Conservation (phyloP, 1,140 invertebrate species). For the Physella acuta region DNA sequence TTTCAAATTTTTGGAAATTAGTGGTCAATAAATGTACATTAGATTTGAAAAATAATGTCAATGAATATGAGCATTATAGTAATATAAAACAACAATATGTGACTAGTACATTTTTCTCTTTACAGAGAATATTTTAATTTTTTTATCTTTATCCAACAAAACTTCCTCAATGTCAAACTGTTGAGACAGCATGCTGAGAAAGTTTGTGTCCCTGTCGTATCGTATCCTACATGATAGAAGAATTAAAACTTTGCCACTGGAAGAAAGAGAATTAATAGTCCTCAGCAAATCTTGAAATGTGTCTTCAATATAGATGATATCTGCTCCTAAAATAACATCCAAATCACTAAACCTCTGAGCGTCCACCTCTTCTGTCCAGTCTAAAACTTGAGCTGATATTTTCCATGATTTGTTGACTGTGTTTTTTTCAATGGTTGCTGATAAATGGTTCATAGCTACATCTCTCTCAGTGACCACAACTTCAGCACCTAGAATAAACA, state of each 20-base stretch:
- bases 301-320: constrained; percentile 58
- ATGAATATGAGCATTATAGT: too few relatives aligned
- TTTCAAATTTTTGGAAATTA: too few relatives aligned
- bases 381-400: constrained; percentile 38
- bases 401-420: constrained; percentile 16
- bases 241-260: constrained; percentile 35
- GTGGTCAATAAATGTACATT: too few relatives aligned
- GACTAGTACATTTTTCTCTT: too few relatives aligned
- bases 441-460: constrained; percentile 40
- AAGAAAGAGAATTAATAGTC: constrained; percentile 45
- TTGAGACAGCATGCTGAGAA: constrained; percentile 44
- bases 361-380: constrained; percentile 47
- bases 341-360: constrained; percentile 31
- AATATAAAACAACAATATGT: too few relatives aligned
- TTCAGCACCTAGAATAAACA: constrained; percentile 37
- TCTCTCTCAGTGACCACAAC: constrained; percentile 52
- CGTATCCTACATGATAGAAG: constrained; percentile 53
- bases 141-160: too few relatives aligned
- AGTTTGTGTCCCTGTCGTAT: constrained; percentile 52
- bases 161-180: constrained; percentile 44
- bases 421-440: constrained; percentile 39
- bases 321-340: constrained; percentile 56
- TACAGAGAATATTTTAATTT: too few relatives aligned
- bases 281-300: constrained; percentile 49
- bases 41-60: too few relatives aligned